Percentiles rank a stretch among this genome's conserved stretches.
Evolutionary conservation across 2,888 invertebrate species (phyloP).

Genomic region (Oligia strigilis): DNA sequence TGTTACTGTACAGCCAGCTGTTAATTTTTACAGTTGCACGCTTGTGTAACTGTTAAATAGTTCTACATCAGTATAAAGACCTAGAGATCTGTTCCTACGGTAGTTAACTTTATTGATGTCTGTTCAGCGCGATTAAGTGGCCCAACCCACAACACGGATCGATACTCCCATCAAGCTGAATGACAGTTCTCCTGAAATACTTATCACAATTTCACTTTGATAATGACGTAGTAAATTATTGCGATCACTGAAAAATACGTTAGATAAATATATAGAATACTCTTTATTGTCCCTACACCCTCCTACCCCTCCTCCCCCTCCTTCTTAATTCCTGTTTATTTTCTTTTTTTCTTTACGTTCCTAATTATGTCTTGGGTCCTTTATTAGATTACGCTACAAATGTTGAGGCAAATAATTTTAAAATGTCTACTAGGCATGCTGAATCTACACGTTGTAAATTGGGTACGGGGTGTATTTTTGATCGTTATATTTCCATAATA

Average conservation of each 20-base stretch:
- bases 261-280: neutral
- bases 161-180: slow-evolving; percentile 40
- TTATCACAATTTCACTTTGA: slow-evolving; percentile 19
- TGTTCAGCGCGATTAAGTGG: slow-evolving; percentile 54
- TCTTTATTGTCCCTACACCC: neutral
- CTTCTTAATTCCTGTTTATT: neutral
- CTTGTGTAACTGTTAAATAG: slow-evolving; percentile 12
- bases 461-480: slow-evolving; percentile 7
- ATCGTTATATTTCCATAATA: slow-evolving; percentile 12
- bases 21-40: neutral
- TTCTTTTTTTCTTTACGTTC: neutral
- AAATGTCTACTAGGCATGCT: slow-evolving; percentile 16
- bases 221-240: slow-evolving; percentile 11
- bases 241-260: slow-evolving; percentile 3
- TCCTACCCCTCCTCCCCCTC: neutral
- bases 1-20: neutral
- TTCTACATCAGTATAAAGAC: slow-evolving; percentile 2
- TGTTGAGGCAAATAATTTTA: slow-evolving; percentile 16
- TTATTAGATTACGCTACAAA: slow-evolving; percentile 11
- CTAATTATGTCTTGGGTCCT: neutral
- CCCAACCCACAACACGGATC: slow-evolving; percentile 53
- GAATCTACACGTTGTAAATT: slow-evolving; percentile 14
- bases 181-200: slow-evolving; percentile 30
- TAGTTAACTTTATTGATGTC: slow-evolving; percentile 54
- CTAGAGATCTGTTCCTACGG: slow-evolving; percentile 13